A percentile compares a stretch with the other conserved stretches of the same genome.
Evolutionary conservation across 1,140 invertebrate genomes (phyloP).

Genomic region (Orius insidiosus): DNA sequence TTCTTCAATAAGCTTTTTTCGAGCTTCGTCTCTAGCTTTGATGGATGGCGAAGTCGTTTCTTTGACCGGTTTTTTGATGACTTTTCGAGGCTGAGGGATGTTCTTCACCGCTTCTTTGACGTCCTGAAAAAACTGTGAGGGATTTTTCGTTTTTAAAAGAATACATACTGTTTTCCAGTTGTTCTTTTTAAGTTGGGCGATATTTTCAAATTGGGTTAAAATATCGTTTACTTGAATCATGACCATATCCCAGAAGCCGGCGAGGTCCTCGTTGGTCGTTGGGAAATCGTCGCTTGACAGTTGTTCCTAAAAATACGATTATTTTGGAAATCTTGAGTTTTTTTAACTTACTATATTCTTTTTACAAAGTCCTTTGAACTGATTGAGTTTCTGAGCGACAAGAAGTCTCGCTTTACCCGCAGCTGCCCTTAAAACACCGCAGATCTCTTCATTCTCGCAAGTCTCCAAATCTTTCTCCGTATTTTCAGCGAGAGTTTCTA

Average conservation of each 20-base stretch:
- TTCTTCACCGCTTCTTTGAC: slow-evolving; percentile 1
- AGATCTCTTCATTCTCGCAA: slow-evolving; percentile 45
- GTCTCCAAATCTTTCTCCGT: slow-evolving; percentile 46
- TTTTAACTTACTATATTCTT: slow-evolving; percentile 56
- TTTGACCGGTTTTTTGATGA: slow-evolving; percentile 7
- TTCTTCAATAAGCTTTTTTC: slow-evolving; percentile 17
- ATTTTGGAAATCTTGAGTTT: slow-evolving; percentile 8
- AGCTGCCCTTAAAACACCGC: slow-evolving; percentile 68
- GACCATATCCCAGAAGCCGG: slow-evolving; percentile 96
- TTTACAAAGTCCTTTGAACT: slow-evolving; percentile 73
- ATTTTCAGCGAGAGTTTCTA: slow-evolving; percentile 44
- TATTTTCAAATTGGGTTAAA: slow-evolving; percentile 57
- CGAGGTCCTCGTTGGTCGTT: slow-evolving; percentile 73
- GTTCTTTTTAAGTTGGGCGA: slow-evolving; percentile 47
- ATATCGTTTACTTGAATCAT: slow-evolving; percentile 72
- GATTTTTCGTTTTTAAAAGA: too few species aligned
- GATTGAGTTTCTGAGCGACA: slow-evolving; percentile 82
- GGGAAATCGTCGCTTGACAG: slow-evolving; percentile 61
- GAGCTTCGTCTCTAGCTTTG: slow-evolving; percentile 17
- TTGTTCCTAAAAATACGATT: slow-evolving; percentile 35
- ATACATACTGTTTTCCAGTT: slow-evolving; percentile 36
- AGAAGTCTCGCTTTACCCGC: slow-evolving; percentile 80
- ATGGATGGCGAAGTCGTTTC: neutral
- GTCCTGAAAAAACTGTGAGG: neutral
- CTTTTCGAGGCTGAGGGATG: neutral